phyloP scores from a whole-genome alignment of 2,888 invertebrate genomes.

The Cantharis nigra region DNA sequence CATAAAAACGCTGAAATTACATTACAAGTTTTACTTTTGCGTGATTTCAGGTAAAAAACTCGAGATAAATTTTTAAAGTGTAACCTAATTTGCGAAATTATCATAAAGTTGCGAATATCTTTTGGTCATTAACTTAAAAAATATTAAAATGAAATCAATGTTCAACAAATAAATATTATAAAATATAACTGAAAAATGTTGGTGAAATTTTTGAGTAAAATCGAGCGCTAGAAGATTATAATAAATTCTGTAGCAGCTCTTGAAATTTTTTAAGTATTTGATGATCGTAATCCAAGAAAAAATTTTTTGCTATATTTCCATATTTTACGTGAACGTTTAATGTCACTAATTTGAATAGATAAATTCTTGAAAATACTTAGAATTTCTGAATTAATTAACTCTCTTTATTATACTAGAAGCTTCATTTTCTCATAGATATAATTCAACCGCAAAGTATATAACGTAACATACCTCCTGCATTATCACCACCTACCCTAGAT shows the following conservation, averaged over 20 bases:
- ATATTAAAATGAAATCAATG: too few relatives aligned
- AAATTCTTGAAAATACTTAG: background rate
- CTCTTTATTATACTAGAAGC: background rate
- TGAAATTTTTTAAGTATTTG: background rate
- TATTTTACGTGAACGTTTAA: background rate
- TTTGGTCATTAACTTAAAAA: too few relatives aligned
- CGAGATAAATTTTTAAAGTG: too few relatives aligned
- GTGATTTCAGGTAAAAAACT: too few relatives aligned
- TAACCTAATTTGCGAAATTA: too few relatives aligned
- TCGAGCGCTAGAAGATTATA: background rate
- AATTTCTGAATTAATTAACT: slow-evolving; percentile 1
- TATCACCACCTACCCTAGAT: slow-evolving; percentile 9
- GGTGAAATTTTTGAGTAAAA: too few relatives aligned
- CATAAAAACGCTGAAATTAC: too few relatives aligned
- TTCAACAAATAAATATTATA: too few relatives aligned
- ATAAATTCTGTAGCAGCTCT: background rate
- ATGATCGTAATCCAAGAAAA: background rate
- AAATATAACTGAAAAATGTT: too few relatives aligned
- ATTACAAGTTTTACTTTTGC: too few relatives aligned
- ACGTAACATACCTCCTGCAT: slow-evolving; percentile 5
- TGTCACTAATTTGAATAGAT: background rate
- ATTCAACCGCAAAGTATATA: slow-evolving; percentile 6
- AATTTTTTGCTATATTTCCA: background rate
- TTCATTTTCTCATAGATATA: slow-evolving; percentile 6
- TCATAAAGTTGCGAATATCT: too few relatives aligned